Base-by-base conservation (phyloP, 2,888 invertebrate genomes). In the Platerodrilus igneus region DNA sequence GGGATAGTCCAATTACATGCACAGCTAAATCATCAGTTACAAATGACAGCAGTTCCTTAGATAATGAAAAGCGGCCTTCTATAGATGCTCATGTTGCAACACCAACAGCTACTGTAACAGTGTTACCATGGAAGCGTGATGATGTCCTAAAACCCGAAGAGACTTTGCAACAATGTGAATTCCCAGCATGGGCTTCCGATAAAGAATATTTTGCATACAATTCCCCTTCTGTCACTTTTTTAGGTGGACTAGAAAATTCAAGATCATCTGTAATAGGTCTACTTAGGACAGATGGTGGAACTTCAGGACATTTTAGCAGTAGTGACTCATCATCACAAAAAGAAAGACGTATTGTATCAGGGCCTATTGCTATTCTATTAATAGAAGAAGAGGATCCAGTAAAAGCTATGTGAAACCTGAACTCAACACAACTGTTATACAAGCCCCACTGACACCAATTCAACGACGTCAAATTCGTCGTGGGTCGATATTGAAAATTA, bases 131-230 rank as follows among this genome's bases (percentile, higher is more conserved):
- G 93, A 91, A 91, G 72, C 79, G 91, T 4, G 79, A 77, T 47
- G 86, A 85, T 56, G 87, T 86, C 58, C 81, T 81, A 36, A 80
- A 81, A 8, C 73, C 75, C 41, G 79, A 79, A 11, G 77, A 77
- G 28, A 71, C 72, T 14, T 57, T 66, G 72, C 79, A 54, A 78
- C 83, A 53, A 68, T 85, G 86, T 25, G 93, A 94, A 67, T 93
- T 93, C 63, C 94, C 94, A 7, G 83, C 91, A 8, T 95, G 94
- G 94, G 92, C 92, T 26, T 87, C 90, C 19, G 94, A 93, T 67
- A 90, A 92, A 64, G 92, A 94, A 60, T 94, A 94, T 64, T 72
- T 92, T 57, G 86, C 89, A 8, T 92, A 92, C 63, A 88, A 83
- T 64, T 92, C 92, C 33, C 92, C 92, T 2, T 90, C 90, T 6